These are phyloP conservation scores for Myoxocephalus aenaeus DNA, from an alignment of 2,797 vertebrate species.

Conservation along the genomic window DNA sequence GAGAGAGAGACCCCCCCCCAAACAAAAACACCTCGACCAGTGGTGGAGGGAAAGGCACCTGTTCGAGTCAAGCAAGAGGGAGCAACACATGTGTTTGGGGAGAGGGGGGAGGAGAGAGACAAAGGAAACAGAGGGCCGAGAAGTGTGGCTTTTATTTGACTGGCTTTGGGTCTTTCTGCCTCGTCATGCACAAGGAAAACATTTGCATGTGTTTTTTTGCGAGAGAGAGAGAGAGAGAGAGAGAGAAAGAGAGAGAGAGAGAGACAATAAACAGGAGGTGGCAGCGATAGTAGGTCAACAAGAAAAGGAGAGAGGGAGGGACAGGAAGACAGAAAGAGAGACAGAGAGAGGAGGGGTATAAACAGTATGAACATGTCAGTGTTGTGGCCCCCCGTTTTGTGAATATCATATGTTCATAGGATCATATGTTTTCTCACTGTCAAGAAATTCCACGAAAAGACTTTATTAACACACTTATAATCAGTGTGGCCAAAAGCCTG, in stretches of 20 bases:
- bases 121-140: constrained; percentile 69
- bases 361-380: no score
- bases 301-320: constrained; percentile 36
- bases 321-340: constrained; percentile 8
- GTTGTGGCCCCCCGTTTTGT: background rate
- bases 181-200: constrained; percentile 68
- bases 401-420: no score
- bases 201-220: constrained; percentile 71
- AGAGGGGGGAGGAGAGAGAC: constrained; percentile 61
- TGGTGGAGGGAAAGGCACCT: constrained; percentile 88
- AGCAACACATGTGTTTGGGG: constrained; percentile 67
- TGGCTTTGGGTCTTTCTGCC: constrained; percentile 75
- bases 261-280: constrained; percentile 59
- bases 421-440: no score
- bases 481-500: background rate
- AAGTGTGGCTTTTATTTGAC: constrained; percentile 78
- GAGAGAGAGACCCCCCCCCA: no score
- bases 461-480: background rate
- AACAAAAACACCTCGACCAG: constrained; percentile 75
- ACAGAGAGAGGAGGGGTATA: no score
- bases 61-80: constrained; percentile 79
- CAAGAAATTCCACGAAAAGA: background rate
- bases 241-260: constrained; percentile 33
- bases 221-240: constrained; percentile 17
- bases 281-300: constrained; percentile 59